phyloP scores from a whole-genome alignment of 2,888 invertebrate species.

The Teleogryllus oceanicus region DNA sequence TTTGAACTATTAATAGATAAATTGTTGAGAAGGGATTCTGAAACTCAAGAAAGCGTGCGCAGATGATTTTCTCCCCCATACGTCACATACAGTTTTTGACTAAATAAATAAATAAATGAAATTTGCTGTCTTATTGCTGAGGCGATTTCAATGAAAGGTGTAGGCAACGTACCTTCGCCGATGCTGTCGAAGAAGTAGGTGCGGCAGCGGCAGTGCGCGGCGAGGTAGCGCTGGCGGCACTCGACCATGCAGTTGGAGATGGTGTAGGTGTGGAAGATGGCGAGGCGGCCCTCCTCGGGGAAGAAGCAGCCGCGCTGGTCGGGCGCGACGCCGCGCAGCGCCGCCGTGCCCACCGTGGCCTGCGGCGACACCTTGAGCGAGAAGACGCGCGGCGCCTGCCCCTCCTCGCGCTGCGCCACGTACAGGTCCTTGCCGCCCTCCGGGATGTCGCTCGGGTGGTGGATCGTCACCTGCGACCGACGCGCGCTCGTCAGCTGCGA shows the following conservation, averaged over 20 bases:
- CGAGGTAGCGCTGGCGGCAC: constrained; percentile 40
- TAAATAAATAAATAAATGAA: no score
- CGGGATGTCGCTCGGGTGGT: neutral
- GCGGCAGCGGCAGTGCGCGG: constrained; percentile 39
- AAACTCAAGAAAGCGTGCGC: no score
- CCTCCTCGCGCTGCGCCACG: neutral
- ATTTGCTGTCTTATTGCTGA: no score
- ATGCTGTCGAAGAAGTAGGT: constrained; percentile 40
- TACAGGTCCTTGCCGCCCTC: neutral
- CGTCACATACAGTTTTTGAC: no score
- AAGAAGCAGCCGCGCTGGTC: constrained; percentile 35
- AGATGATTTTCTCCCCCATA: no score
- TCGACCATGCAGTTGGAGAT: constrained; percentile 40
- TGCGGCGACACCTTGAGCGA: neutral
- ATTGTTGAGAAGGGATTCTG: no score
- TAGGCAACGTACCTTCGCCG: neutral
- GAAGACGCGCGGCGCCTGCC: neutral
- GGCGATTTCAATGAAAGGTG: no score
- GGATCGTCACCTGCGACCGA: neutral
- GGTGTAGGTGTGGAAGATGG: constrained; percentile 39
- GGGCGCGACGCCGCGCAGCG: constrained; percentile 38
- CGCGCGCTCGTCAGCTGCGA: no score
- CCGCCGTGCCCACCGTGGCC: constrained; percentile 39
- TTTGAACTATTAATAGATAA: no score
- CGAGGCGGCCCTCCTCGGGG: constrained; percentile 28